Base-by-base conservation (phyloP, 1,140 invertebrate species). In the Drosophila parvula region DNA sequence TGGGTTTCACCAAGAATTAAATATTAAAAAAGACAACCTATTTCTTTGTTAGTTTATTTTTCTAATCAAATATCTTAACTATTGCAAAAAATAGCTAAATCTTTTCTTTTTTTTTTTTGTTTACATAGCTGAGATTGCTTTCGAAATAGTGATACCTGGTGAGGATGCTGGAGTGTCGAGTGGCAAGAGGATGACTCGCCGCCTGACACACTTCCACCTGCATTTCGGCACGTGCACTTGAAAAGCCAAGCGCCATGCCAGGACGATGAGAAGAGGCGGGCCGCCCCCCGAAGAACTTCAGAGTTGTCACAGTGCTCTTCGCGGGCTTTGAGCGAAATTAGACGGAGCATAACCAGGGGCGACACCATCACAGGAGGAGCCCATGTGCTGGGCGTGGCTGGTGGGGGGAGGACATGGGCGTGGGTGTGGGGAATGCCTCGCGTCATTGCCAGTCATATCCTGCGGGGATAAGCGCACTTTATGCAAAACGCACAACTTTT, bases 401-500 rank as follows among this genome's bases (percentile, higher is more conserved):
- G 12, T 16, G 32, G 51, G 7, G 34, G 12, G 44, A 45, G 44
- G 11, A 45, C n/a, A 18, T 28, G 34, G 44, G 41, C 41, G 22
- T 55, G 48, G 65, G 58, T 59, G 62, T 22, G 44, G 55, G 60
- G 67, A 12, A 41, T 47, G 81, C 44, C 71, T 74, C 76, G 78
- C 81, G 74, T 86, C 82, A 85, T 85, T 85, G 82, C 78, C 82
- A 86, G 82, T 85, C 82, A 85, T 85, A 81, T 85, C 82, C 82
- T 86, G 82, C 75, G 82, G 82, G 82, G 82, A 85, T 85, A 85
- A 85, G 82, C 82, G 82, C 82, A 85, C 82, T 85, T 85, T 86
- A 85, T 85, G 82, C 82, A 85, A 85, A 85, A 86, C 82, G 82
- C 82, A 81, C 82, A 86, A 85, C 64, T 86, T 85, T 81, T 86